Evolutionary conservation across 2,888 invertebrate genomes (phyloP).

Genomic region (Serripes groenlandicus): DNA sequence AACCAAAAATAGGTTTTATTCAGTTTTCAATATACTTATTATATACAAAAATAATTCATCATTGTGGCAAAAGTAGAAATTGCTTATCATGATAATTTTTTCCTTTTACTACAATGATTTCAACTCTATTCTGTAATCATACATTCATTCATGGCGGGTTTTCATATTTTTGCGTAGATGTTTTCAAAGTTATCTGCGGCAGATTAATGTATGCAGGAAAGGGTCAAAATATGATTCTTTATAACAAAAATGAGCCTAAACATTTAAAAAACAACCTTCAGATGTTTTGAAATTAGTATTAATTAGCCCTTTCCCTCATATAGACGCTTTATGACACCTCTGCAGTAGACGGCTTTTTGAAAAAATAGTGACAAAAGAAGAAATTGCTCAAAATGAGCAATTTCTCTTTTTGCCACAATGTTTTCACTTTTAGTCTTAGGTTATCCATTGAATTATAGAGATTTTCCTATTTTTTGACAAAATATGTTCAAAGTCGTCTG

Average conservation of each 20-base stretch:
- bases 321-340: too few relatives aligned
- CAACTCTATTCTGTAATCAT: too few relatives aligned
- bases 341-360: too few relatives aligned
- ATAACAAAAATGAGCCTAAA: too few relatives aligned
- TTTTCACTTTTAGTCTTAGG: too few relatives aligned
- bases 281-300: too few relatives aligned
- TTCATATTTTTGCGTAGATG: neutral
- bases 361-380: neutral
- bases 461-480: too few relatives aligned
- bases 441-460: too few relatives aligned
- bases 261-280: neutral
- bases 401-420: conserved; percentile 5
- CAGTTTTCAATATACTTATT: too few relatives aligned
- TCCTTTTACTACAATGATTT: conserved; percentile 1
- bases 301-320: too few relatives aligned
- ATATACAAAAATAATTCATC: neutral
- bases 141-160: neutral
- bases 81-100: neutral
- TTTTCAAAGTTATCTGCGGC: neutral
- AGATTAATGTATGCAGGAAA: neutral
- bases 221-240: neutral
- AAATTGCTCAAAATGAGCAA: neutral
- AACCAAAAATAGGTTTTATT: too few relatives aligned
- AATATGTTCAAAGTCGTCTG: too few relatives aligned
- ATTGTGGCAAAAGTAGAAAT: conserved; percentile 2